Base-by-base conservation (phyloP, 2,113 vertebrate genomes). In the Aspiorhynchus laticeps region DNA sequence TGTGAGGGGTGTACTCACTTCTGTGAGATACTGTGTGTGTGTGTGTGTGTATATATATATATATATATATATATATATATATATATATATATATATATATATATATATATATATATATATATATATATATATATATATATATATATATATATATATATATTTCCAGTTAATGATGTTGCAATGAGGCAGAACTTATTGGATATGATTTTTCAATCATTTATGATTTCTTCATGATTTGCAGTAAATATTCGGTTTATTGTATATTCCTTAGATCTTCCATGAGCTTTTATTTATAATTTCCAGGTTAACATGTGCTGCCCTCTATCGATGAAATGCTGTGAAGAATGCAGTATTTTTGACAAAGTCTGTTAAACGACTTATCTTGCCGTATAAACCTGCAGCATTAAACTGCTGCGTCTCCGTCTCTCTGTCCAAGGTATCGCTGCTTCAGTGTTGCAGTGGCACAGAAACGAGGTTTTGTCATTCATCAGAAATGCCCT, bases 401-500 rank as follows among this genome's bases (percentile, higher is more conserved):
- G n/a, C 24, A 5, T 21, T 80, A 41, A 38, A 61, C 12, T 21
- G 2, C 77, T 59, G 51, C 31, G 1, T 79, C 28, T 56, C 33
- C 19, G 1, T 31, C 48, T 78, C 26, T 28, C 26, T 12, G 15
- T 53, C 26, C 19, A 2, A 6, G 74, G 26, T 24, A 4, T 6
- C 17, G 1, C 46, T 21, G 26, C 5, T 38, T 61, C 17, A 28
- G n/a, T 33, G 46, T 33, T 56, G 15, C 7, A 41, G 79, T 43
- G n/a, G 48, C 33, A 7, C 51, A 76, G 31, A 71, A 71, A 53
- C 7, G 7, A 77, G 24, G 48, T 78, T 9, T 21, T 79, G 3
- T 79, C 48, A 79, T 79, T 56, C 46, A 28, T 80, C 76, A 59
- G 77, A 78, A 77, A 53, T 51, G 26, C 48, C 28, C 26, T 59